A percentile compares a stretch with the other conserved stretches of the same genome.
Evolutionary conservation across 2,797 vertebrate species (phyloP).

Genomic region (Liparis tanakae): DNA sequence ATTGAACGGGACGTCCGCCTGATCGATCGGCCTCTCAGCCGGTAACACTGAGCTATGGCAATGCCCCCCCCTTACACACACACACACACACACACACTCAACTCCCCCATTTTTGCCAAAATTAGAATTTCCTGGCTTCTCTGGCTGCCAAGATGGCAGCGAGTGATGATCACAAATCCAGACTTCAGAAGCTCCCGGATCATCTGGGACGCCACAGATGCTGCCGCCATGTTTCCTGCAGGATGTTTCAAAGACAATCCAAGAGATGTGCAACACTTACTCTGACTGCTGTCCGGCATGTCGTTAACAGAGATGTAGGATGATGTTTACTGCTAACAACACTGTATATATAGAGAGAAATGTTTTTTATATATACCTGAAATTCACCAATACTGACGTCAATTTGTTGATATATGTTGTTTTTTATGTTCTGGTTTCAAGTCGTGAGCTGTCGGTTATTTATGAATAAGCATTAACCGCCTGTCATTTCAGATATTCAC

Average conservation of each 20-base stretch:
- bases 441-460: background rate
- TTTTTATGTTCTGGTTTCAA: background rate
- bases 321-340: background rate
- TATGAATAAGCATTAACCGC: background rate
- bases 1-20: background rate
- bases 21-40: background rate
- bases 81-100: background rate
- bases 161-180: constrained; percentile 34
- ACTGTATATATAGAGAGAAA: background rate
- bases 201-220: constrained; percentile 31
- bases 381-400: background rate
- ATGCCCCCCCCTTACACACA: background rate
- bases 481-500: background rate
- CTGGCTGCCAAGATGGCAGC: constrained; percentile 37
- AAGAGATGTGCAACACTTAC: constrained; percentile 1
- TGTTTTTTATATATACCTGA: background rate
- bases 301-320: background rate
- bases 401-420: background rate
- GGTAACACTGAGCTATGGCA: background rate
- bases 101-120: constrained; percentile 26
- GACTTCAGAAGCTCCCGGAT: constrained; percentile 32
- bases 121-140: constrained; percentile 19
- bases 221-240: constrained; percentile 27
- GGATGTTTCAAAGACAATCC: constrained; percentile 23
- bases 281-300: background rate